phyloP scores from a whole-genome alignment of 2,797 vertebrate genomes.

The Sebastes matsubarae region DNA sequence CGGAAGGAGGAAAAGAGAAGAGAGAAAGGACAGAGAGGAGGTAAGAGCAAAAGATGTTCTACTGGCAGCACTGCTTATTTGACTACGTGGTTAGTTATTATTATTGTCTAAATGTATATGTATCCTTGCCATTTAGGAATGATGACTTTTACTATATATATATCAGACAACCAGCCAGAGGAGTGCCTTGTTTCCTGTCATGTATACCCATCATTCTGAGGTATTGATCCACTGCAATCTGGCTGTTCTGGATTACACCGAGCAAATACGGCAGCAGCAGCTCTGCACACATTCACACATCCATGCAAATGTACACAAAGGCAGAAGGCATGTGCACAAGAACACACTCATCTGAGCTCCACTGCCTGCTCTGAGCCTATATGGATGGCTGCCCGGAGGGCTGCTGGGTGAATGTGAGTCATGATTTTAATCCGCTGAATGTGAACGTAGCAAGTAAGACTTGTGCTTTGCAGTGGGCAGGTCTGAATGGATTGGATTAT shows the following conservation, averaged over 20 bases:
- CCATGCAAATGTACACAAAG: constrained; percentile 29
- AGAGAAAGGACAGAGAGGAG: neutral
- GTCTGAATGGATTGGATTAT: constrained; percentile 5
- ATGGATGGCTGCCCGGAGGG: constrained; percentile 16
- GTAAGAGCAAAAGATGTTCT: neutral
- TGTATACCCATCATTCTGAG: constrained; percentile 7
- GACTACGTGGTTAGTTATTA: neutral
- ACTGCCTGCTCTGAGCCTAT: constrained; percentile 10
- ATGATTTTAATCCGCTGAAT: constrained; percentile 37
- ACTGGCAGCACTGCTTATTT: neutral
- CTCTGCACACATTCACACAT: constrained; percentile 28
- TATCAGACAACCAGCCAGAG: neutral
- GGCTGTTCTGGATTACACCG: constrained; percentile 10
- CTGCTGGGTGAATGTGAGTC: constrained; percentile 43
- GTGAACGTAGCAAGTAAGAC: neutral
- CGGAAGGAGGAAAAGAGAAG: neutral
- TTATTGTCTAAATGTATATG: neutral
- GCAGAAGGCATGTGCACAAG: neutral
- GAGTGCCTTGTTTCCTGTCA: neutral
- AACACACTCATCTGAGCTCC: constrained; percentile 2
- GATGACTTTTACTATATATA: neutral
- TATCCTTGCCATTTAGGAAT: neutral
- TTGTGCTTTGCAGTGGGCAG: neutral
- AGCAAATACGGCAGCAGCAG: constrained; percentile 23
- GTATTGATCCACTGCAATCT: constrained; percentile 32